Conservation (phyloP, 2,888 invertebrate species). For the Acrobasis repandana region DNA sequence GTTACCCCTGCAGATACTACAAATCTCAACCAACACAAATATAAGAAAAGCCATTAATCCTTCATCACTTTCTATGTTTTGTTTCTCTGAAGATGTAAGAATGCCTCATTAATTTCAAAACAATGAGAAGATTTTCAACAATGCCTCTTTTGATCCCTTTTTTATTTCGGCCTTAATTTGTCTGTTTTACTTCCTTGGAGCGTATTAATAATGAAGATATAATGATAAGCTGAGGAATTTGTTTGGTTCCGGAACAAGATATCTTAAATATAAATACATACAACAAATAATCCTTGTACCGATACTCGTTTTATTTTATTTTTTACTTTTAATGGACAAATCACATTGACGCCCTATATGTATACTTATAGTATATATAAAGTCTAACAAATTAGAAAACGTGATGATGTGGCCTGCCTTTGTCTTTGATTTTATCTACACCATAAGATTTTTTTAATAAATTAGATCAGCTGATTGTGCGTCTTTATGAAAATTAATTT, state of each 20-base stretch:
- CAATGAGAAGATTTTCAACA: slow-evolving; percentile 21
- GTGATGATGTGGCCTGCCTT: no score
- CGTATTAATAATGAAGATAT: not conserved
- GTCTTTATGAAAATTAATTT: no score
- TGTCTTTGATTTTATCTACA: no score
- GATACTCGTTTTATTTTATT: no score
- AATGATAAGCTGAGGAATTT: not conserved
- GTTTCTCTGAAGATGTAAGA: slow-evolving; percentile 2
- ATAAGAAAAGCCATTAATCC: not conserved
- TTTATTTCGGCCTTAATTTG: not conserved
- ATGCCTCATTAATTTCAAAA: slow-evolving; percentile 19
- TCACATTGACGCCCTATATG: no score
- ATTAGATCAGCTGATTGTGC: no score
- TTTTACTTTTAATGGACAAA: no score
- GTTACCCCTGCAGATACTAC: no score
- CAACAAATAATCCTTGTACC: not conserved
- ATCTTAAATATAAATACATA: not conserved
- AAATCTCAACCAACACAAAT: not conserved
- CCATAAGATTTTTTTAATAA: no score
- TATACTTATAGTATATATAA: no score
- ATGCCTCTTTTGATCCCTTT: not conserved
- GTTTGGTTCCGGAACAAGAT: not conserved
- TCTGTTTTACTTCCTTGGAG: not conserved
- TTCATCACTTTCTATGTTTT: not conserved
- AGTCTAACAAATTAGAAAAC: no score